Evolutionary conservation across 2,797 vertebrate genomes (phyloP), one percentile per base, ranked within the genome.

Genomic region (Tangara arthus): DNA sequence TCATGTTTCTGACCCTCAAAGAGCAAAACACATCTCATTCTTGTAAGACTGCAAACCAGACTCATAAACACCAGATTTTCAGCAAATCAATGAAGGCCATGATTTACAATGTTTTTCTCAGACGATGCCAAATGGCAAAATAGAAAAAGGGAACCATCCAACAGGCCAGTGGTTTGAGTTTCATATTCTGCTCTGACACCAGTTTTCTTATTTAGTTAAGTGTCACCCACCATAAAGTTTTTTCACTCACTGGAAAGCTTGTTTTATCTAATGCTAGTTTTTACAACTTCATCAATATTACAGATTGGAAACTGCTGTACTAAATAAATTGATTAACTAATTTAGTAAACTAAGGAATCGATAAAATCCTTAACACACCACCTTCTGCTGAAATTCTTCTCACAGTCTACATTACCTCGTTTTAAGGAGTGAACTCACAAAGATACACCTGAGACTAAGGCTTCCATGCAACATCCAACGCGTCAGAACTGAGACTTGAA

Each of bases 391-490:
- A 21, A 63, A 69, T 82, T 82, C 47, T 72, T 84, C n/a, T 21
- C 15, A 34, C 30, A 34, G 8, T 8, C n/a, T 30, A 8, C 7
- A 12, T 4, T 53, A 52, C 2, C 17, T 46, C 3, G 1, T 46
- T 91, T 75, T 53, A 70, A 30, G 37, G 23, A 15, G 18, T 3
- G 18, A 87, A 22, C 14, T 60, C 18, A 24, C 8, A 55, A 37
- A 56, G 24, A 12, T 2, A 5, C 5, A 26, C n/a, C 24, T 0
- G 3, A 28, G 6, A 9, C 30, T 8, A 14, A 17, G 12, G 47
- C 2, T 63, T 66, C 53, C 17, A 12, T 0, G 30, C 13, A 28
- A 17, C 5, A 13, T 3, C n/a, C 49, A 6, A 5, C 6, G 6
- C 30, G 23, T 20, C 4, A 34, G 16, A 4, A 22, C 21, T 1